phyloP scores from a whole-genome alignment of 2,888 invertebrate genomes.

The Fragum whitleyi region DNA sequence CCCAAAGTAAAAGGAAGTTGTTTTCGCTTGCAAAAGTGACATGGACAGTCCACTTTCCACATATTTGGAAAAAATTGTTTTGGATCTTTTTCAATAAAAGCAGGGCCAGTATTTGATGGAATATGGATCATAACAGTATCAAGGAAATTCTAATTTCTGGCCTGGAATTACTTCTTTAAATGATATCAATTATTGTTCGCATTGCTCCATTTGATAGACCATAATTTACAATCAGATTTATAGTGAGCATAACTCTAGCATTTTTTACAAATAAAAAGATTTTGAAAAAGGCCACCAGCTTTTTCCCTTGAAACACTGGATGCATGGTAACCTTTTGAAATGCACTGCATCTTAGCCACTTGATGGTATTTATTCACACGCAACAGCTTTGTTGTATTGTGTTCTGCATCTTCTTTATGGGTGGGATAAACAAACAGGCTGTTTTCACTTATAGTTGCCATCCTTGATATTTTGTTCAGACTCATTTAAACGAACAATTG shows the following conservation, averaged over 20 bases:
- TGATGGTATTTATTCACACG: neutral
- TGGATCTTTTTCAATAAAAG: conserved; percentile 47
- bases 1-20: conserved; percentile 63
- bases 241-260: conserved; percentile 55
- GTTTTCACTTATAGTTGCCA: conserved; percentile 34
- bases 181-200: conserved; percentile 30
- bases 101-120: conserved; percentile 60
- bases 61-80: conserved; percentile 58
- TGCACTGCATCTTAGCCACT: neutral
- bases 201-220: conserved; percentile 44
- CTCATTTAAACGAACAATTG: conserved; percentile 47
- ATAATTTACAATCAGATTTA: conserved; percentile 18
- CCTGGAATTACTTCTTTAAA: conserved; percentile 19
- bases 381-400: conserved; percentile 38
- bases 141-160: conserved; percentile 26
- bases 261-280: neutral
- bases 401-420: conserved; percentile 47
- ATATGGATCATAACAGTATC: conserved; percentile 60
- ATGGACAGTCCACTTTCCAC: conserved; percentile 57
- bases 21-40: conserved; percentile 49
- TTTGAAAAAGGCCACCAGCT: conserved; percentile 14
- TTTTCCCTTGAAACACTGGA: conserved; percentile 37
- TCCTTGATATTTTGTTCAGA: conserved; percentile 34
- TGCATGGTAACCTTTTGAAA: conserved; percentile 1
- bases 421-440: conserved; percentile 62